Conservation (phyloP, 2,888 invertebrate genomes). For the Nomada hirtipes region DNA sequence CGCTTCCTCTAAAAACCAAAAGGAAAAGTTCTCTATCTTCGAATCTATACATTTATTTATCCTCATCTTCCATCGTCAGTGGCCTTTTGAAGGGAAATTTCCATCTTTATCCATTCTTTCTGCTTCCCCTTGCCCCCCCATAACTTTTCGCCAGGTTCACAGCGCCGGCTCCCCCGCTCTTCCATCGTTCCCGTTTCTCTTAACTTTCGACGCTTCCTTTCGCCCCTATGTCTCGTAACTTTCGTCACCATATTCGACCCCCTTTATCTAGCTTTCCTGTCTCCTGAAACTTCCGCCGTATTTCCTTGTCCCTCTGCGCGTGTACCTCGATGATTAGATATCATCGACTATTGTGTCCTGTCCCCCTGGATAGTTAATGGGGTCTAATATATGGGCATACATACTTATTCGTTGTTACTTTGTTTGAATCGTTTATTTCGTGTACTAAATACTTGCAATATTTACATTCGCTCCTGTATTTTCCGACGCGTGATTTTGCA, state of each 20-base stretch:
- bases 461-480: too few relatives aligned
- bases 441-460: too few relatives aligned
- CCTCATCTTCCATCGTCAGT: neutral
- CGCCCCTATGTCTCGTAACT: neutral
- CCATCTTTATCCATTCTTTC: neutral
- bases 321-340: slow-evolving; percentile 1
- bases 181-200: neutral
- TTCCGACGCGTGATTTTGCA: too few relatives aligned
- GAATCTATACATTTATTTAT: neutral
- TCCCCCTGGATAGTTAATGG: too few relatives aligned
- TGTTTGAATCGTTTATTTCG: too few relatives aligned
- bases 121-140: neutral
- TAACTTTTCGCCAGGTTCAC: neutral
- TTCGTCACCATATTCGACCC: neutral
- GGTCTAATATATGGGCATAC: too few relatives aligned
- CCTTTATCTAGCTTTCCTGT: neutral
- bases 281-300: neutral
- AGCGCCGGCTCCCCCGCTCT: neutral
- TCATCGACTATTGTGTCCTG: slow-evolving; percentile 14
- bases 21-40: neutral
- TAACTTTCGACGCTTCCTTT: neutral
- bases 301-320: neutral
- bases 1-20: neutral
- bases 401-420: too few relatives aligned
- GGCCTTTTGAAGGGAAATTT: neutral